Evolutionary conservation across 2,113 vertebrate genomes (phyloP).

Genomic region (Xenotilapia flavipinnis): DNA sequence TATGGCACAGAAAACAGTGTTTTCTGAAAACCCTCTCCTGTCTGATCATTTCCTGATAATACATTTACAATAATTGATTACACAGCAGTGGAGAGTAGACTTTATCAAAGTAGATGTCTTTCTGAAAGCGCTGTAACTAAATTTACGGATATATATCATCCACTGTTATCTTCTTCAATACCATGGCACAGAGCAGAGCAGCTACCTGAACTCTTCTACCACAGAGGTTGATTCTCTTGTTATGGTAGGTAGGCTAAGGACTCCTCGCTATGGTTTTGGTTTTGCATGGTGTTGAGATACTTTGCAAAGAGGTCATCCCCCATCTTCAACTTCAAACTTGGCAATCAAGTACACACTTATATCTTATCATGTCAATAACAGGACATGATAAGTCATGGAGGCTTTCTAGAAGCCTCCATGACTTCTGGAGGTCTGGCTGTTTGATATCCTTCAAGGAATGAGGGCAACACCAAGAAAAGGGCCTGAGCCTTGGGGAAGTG

Average conservation of each 20-base stretch:
- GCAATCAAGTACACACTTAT: neutral
- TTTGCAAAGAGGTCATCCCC: neutral
- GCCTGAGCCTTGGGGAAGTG: neutral
- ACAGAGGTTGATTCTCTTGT: neutral
- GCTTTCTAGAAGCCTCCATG: neutral
- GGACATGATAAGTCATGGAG: neutral
- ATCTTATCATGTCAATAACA: neutral
- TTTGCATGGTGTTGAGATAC: neutral
- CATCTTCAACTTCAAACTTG: neutral
- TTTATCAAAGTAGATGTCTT: neutral
- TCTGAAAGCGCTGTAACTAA: neutral
- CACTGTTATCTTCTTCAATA: neutral
- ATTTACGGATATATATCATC: neutral
- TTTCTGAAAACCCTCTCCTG: neutral
- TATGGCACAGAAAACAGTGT: accelerated
- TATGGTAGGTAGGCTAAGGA: neutral
- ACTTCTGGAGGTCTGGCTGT: neutral
- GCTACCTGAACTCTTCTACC: neutral
- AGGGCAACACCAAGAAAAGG: neutral
- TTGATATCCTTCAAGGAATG: neutral
- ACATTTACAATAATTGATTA: neutral
- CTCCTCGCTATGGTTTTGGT: neutral
- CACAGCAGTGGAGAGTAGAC: neutral
- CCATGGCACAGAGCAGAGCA: neutral
- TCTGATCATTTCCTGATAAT: neutral